Evolutionary conservation across 2,888 invertebrate genomes (phyloP), one percentile per base, ranked within the genome.

Genomic region (Volucella inanis): DNA sequence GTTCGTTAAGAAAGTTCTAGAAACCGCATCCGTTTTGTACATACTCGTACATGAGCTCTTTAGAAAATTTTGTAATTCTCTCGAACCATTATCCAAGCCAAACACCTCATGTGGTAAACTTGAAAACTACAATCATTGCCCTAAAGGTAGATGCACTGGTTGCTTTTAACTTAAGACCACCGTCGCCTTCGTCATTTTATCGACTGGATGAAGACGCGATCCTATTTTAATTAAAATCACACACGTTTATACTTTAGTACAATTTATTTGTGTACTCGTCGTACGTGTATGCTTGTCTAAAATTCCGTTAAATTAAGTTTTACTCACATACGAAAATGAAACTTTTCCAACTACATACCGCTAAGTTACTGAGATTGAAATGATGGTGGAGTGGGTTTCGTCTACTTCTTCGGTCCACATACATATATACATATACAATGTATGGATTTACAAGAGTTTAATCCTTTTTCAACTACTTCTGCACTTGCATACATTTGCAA

Each of bases 171-270:
- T 50, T 57, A 49, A 57, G 57, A 75, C 22, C 54, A 49, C 39
- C 38, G 15, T 49, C 14, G 31, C 39, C 45, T 31, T 31, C 31
- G 6, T 31, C 6, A 31, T 6, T 31, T 31, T 31, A 31, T 31
- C 31, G 6, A 18, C n/a, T 41, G 65, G 75, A 67, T 54, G 49
- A 61, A 45, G 68, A 43, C 6, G 54, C 67, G 61, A 77, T 77
- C 76, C 76, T 45, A n/a, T 68, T 76, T 76, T 76, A 68, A 76
- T 68, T 76, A 68, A 76, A 77, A 77, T 52, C 39, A 68, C 68
- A 76, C 61, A 45, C 68, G 52, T 49, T 12, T 9, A 11, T 65
- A 54, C 22, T 38, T n/a, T 10, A 59, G 8, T 22, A 10, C n/a
- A 10, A n/a, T 14, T 2, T 14, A 8, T 14, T 8, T 49, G 14